Evolutionary conservation across 1,140 invertebrate genomes (phyloP), one percentile per base, ranked within the genome.

Genomic region (Zaprionus taronus): DNA sequence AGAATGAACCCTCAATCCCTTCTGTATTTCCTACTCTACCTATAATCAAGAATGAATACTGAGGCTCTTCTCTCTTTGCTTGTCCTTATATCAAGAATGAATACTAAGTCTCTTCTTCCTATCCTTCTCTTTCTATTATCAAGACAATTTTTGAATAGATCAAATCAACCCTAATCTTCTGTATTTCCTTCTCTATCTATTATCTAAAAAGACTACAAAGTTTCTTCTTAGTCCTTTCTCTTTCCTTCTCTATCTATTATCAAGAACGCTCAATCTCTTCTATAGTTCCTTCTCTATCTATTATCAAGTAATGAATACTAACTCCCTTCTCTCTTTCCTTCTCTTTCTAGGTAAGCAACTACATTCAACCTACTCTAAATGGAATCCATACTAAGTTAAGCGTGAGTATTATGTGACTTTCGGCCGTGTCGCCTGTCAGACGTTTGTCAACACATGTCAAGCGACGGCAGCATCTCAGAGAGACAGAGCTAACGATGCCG

Each of bases 361-460:
- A 6, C 44, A 55, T 49, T 64, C n/a, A 56, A 55, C 20, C 44
- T 14, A 28, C 76, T 17, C 61, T 36, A 74, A 31, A 14, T 14
- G 64, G 84, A 86, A 86, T 60, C 80, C 83, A 41, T 81, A 84
- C 62, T 69, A 77, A 80, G 76, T 74, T 68, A 20, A 61, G 79
- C 62, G 81, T 81, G 73, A 84, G 84, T 87, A 87, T 87, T 89
- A 80, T 80, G 65, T 84, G 68, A 76, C 85, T 81, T 41, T 36
- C 56, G 26, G 17, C 24, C 68, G 55, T 70, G 72, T 91, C 68
- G 79, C 79, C 68, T 90, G 85, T 90, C 85, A 90, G 77, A 80
- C 85, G 73, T 89, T 81, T 84, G 85, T 89, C 84, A 87, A 87
- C 81, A 89, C 75, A 89, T 77, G 83, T 86, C 83, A 86, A 47